Evolutionary conservation across 2,797 vertebrate species (phyloP).

Genomic region (Acanthurus lineatus): DNA sequence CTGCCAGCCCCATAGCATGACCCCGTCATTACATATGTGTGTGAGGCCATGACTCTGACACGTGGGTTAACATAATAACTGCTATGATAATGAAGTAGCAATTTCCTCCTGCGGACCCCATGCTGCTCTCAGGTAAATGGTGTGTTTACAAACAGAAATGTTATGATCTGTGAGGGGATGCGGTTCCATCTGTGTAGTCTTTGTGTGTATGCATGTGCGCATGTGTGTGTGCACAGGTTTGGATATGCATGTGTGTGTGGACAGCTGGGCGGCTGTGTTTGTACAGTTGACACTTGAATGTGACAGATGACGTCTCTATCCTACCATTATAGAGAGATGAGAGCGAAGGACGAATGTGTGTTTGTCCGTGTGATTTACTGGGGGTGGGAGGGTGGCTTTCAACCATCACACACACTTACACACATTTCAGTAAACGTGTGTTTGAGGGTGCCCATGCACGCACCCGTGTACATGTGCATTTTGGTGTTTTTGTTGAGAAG

Average conservation of each 20-base stretch:
- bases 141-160: conserved; percentile 74
- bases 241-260: conserved; percentile 31
- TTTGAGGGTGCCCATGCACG: conserved; percentile 30
- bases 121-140: conserved; percentile 80
- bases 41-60: conserved; percentile 64
- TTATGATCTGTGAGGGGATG: background rate
- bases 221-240: conserved; percentile 21
- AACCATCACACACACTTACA: conserved; percentile 18
- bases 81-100: conserved; percentile 78
- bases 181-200: conserved; percentile 2
- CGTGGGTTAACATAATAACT: conserved; percentile 79
- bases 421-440: conserved; percentile 27
- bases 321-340: conserved; percentile 71
- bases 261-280: conserved; percentile 69
- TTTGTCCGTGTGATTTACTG: conserved; percentile 72
- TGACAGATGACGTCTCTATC: conserved; percentile 80
- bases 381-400: conserved; percentile 62
- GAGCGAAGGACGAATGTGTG: conserved; percentile 68
- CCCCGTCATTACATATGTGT: conserved; percentile 44
- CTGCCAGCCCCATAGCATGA: conserved; percentile 39
- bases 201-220: conserved; percentile 31
- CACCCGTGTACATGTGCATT: conserved; percentile 37
- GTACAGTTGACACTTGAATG: conserved; percentile 72
- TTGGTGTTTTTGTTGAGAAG: conserved; percentile 55
- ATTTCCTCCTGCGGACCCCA: conserved; percentile 68